Base-by-base conservation (phyloP, 1,140 invertebrate genomes). In the Ceratoteleas bidentatus region DNA sequence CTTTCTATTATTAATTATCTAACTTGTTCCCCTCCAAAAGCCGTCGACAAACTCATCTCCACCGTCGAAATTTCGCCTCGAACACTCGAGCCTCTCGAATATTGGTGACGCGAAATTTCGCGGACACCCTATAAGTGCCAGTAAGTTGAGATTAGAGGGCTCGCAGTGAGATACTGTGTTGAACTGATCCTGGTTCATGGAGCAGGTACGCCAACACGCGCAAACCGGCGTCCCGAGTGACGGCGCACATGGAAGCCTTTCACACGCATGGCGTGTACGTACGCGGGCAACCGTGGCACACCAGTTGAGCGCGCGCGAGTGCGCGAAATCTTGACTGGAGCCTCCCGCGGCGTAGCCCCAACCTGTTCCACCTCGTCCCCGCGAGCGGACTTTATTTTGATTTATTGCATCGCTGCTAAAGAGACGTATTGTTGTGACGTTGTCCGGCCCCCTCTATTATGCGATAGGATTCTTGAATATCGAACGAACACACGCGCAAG, bases 361-460 rank as follows among this genome's bases (percentile, higher is more conserved):
- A 88, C 88, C 87, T 88, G 88, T 88, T 88, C 86, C 87, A 65
- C 84, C 85, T 85, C 85, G 82, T 84, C 77, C 78, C 76, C 76
- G 73, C 60, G 70, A 82, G 53, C 24, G 24, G 60, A 85, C 80
- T 89, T 88, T 88, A 89, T 88, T 88, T 88, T 88, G 88, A 89
- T 89, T 87, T 87, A 89, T 89, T 85, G 84, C 88, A 85, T 89
- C 86, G 86, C 84, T 87, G 85, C 85, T 87, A 89, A 89, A 89
- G 85, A 89, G 87, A 88, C 87, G 85, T 87, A 88, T 89, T 88
- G 87, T 89, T 89, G 82, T 89, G 88, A 88, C 88, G 81, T 88
- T 88, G 81, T 81, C 80, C 78, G 80, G 62, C 62, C 80, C 77
- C 68, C 68, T 76, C 64, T 77, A 66, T 70, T 77, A 57, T 68